A percentile compares a stretch with the other conserved stretches of the same genome.
These are phyloP conservation scores for Gymnosoma rotundatum DNA, from an alignment of 2,888 invertebrate genomes.

Conservation along the genomic window DNA sequence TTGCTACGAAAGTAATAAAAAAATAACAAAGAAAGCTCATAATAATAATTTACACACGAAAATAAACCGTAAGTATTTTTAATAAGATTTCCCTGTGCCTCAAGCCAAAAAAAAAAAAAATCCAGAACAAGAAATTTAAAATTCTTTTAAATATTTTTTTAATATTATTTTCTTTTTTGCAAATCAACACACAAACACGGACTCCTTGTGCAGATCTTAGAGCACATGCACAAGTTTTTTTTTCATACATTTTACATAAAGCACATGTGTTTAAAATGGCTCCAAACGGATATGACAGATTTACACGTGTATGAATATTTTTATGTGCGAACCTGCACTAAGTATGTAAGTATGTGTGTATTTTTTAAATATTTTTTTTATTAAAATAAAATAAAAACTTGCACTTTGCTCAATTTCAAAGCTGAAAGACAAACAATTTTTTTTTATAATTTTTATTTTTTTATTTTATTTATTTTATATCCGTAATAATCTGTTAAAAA, in stretches of 20 bases:
- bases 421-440: background rate
- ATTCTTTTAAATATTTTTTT: background rate
- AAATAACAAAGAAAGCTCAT: constrained; percentile 37
- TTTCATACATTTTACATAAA: background rate
- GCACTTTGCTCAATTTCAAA: constrained; percentile 17
- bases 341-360: background rate
- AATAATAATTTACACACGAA: constrained; percentile 1
- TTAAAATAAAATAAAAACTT: background rate
- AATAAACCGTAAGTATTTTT: constrained; percentile 34
- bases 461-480: constrained; percentile 5
- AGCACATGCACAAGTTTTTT: background rate
- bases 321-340: background rate
- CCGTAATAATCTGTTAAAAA: background rate
- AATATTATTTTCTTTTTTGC: background rate
- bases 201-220: background rate
- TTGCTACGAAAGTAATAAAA: constrained; percentile 1
- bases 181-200: background rate
- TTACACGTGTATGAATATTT: background rate
- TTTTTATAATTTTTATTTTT: background rate
- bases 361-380: background rate
- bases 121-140: background rate
- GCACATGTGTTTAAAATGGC: background rate
- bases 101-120: constrained; percentile 39
- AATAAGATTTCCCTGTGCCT: constrained; percentile 55
- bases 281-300: background rate